Evolutionary conservation across 2,797 vertebrate genomes (phyloP).

Genomic region (Notolepis coatsorum): DNA sequence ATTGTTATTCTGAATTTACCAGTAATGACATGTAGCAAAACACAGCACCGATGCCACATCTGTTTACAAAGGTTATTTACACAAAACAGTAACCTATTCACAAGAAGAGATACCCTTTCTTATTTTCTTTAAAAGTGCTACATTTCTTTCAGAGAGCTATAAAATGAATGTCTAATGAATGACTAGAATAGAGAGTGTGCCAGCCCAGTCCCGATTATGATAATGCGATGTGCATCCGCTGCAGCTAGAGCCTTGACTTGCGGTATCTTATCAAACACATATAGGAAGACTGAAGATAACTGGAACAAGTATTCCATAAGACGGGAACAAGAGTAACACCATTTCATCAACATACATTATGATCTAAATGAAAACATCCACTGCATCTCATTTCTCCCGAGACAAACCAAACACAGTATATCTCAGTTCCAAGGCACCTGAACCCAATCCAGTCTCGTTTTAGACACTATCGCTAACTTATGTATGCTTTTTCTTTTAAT

Average conservation of each 20-base stretch:
- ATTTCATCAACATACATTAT: slow-evolving; percentile 18
- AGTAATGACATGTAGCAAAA: slow-evolving; percentile 34
- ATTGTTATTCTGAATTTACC: slow-evolving; percentile 15
- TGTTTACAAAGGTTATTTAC: slow-evolving; percentile 72
- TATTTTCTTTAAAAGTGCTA: slow-evolving; percentile 61
- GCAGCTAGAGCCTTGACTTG: neutral
- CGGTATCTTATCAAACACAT: neutral
- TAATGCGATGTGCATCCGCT: neutral
- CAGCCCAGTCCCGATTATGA: neutral
- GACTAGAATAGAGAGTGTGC: neutral
- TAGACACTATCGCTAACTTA: slow-evolving; percentile 10
- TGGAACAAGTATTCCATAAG: slow-evolving; percentile 16
- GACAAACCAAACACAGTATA: neutral
- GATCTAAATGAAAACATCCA: slow-evolving; percentile 39
- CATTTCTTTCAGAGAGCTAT: slow-evolving; percentile 25
- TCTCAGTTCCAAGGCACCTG: neutral
- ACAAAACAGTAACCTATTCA: slow-evolving; percentile 59
- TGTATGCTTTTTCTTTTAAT: slow-evolving; percentile 2
- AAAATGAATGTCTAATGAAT: slow-evolving; percentile 2
- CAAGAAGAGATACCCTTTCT: slow-evolving; percentile 57
- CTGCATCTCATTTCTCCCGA: slow-evolving; percentile 14
- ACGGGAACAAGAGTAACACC: slow-evolving; percentile 50
- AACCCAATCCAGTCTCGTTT: slow-evolving; percentile 9
- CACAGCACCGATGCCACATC: slow-evolving; percentile 27
- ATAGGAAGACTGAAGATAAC: slow-evolving; percentile 12